A percentile compares a stretch with the other conserved stretches of the same genome.
phyloP scores from a whole-genome alignment of 1,140 invertebrate species.

The Andricus grossulariae region DNA sequence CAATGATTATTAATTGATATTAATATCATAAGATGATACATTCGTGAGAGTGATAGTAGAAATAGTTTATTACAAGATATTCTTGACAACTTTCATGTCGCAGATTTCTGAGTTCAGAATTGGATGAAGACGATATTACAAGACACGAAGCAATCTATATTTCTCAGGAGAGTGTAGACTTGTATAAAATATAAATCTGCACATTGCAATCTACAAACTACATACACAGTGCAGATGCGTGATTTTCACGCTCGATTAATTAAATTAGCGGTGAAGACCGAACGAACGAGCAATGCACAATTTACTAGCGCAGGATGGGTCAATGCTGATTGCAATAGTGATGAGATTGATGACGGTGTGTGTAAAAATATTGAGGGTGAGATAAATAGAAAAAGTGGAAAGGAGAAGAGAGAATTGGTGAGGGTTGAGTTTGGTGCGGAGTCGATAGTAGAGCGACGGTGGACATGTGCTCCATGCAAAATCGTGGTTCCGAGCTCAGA shows the following conservation, averaged over 20 bases:
- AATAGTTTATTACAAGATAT: background rate
- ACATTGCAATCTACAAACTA: conserved; percentile 24
- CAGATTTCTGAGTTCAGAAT: conserved; percentile 2
- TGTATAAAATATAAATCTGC: conserved; percentile 9
- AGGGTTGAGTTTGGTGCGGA: conserved; percentile 54
- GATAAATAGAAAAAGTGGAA: conserved; percentile 37
- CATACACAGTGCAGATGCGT: conserved; percentile 11
- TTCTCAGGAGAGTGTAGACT: conserved; percentile 3
- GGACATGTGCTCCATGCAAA: conserved; percentile 74
- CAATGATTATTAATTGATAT: background rate
- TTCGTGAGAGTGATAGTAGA: background rate
- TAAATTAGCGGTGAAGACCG: conserved; percentile 30
- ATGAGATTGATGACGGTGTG: conserved; percentile 16
- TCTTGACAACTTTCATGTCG: conserved; percentile 8
- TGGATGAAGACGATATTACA: background rate
- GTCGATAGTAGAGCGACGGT: conserved; percentile 73
- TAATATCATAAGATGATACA: background rate
- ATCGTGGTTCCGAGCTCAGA: conserved; percentile 74
- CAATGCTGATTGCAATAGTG: conserved; percentile 18
- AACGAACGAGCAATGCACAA: conserved; percentile 29
- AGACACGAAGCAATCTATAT: conserved; percentile 18
- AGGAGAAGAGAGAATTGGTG: conserved; percentile 37
- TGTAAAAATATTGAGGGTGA: background rate
- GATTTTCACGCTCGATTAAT: conserved; percentile 23
- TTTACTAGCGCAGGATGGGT: conserved; percentile 13